phyloP scores from a whole-genome alignment of 2,113 vertebrate genomes.

The Oncorhynchus tshawytscha region DNA sequence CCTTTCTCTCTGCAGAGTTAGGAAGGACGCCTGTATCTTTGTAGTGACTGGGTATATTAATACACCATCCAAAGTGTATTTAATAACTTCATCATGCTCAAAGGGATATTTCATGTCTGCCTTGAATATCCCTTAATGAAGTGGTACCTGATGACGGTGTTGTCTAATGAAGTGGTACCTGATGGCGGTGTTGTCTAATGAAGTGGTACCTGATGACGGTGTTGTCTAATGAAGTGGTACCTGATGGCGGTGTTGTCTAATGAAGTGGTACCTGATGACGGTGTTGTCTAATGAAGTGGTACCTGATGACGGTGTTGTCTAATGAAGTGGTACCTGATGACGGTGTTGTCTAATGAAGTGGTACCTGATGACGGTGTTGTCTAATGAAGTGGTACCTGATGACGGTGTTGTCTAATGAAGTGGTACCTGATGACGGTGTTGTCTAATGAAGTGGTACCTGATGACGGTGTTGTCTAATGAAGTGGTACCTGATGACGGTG shows the following conservation, averaged over 20 bases:
- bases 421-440: not conserved
- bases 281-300: not conserved
- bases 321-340: no score
- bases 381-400: not conserved
- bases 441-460: not conserved
- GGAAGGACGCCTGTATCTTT: no score
- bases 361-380: not conserved
- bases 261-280: no score
- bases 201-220: not conserved
- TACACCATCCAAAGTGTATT: no score
- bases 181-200: not conserved
- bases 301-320: conserved; percentile 67
- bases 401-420: not conserved
- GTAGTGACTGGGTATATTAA: no score
- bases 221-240: not conserved
- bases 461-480: not conserved
- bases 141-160: not conserved
- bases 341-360: not conserved
- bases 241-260: not conserved
- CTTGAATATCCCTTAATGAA: no score
- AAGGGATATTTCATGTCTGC: no score
- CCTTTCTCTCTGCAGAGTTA: no score
- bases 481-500: no score
- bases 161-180: not conserved
- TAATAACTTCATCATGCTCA: no score